phyloP scores from a whole-genome alignment of 1,140 invertebrate species.

The Drosophila serrata region DNA sequence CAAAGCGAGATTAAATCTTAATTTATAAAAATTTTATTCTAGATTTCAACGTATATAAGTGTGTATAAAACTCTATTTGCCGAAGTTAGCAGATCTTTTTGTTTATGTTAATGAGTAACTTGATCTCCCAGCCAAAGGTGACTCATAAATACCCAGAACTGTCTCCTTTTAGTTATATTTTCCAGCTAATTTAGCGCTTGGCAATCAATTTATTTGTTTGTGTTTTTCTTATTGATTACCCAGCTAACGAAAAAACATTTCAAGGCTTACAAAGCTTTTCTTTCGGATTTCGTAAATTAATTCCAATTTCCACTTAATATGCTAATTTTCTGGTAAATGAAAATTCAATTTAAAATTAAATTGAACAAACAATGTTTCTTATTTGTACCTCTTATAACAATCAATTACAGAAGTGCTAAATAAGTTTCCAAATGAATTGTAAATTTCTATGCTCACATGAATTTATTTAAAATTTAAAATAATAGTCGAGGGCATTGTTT shows the following conservation, averaged over 20 bases:
- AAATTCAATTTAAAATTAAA: constrained; percentile 13
- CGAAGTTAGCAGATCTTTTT: no score
- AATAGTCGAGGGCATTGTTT: constrained; percentile 35
- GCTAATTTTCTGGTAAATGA: constrained; percentile 2
- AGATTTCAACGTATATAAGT: background rate
- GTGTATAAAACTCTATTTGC: background rate
- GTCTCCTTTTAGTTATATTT: background rate
- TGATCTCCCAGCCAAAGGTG: background rate
- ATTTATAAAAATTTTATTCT: background rate
- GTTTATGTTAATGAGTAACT: background rate
- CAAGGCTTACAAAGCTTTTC: background rate
- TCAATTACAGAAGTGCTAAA: constrained; percentile 8
- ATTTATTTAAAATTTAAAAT: constrained; percentile 17
- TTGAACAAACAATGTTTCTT: background rate
- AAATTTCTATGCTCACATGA: background rate
- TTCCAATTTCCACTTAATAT: constrained; percentile 13
- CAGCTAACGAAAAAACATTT: background rate
- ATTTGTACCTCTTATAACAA: background rate
- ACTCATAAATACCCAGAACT: background rate
- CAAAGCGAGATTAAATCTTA: background rate
- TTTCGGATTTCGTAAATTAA: background rate
- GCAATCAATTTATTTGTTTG: background rate
- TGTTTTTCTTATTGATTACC: background rate
- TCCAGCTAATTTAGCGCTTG: background rate
- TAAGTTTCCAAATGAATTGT: constrained; percentile 1